Evolutionary conservation across 1,140 invertebrate species (phyloP).

Genomic region (Halictus rubicundus): DNA sequence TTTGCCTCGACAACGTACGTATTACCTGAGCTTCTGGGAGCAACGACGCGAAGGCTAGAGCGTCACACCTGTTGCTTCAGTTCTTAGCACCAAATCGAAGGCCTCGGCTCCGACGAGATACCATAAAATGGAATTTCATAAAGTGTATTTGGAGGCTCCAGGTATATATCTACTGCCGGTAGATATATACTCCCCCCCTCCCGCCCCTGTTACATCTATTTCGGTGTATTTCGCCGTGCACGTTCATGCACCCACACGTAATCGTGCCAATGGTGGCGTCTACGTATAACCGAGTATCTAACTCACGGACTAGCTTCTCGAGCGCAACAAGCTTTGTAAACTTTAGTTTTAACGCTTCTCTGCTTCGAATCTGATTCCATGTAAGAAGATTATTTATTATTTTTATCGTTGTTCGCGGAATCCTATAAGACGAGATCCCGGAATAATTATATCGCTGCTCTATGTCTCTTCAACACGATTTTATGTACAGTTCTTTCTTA

Average conservation of each 20-base stretch:
- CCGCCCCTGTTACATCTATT: conserved; percentile 36
- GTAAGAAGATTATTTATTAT: neutral
- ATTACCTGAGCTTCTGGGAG: conserved; percentile 67
- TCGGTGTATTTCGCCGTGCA: neutral
- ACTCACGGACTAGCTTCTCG: conserved; percentile 1
- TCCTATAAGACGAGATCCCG: too few species aligned
- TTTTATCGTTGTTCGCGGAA: neutral
- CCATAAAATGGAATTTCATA: conserved; percentile 72
- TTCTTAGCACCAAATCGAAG: conserved; percentile 76
- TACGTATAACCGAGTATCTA: neutral
- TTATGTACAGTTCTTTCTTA: too few species aligned
- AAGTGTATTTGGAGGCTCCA: conserved; percentile 61
- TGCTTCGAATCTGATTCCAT: neutral
- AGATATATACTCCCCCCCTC: conserved; percentile 22
- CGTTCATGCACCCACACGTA: neutral
- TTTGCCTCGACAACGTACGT: conserved; percentile 64
- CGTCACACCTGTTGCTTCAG: conserved; percentile 79
- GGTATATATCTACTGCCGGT: conserved; percentile 52
- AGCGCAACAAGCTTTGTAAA: conserved; percentile 2
- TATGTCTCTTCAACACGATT: too few species aligned
- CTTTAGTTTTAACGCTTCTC: neutral
- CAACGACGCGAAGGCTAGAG: conserved; percentile 59
- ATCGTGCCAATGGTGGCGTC: neutral
- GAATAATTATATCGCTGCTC: too few species aligned
- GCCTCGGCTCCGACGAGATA: conserved; percentile 62